phyloP scores from a whole-genome alignment of 2,113 vertebrate genomes.

The Rhombomys opimus region DNA sequence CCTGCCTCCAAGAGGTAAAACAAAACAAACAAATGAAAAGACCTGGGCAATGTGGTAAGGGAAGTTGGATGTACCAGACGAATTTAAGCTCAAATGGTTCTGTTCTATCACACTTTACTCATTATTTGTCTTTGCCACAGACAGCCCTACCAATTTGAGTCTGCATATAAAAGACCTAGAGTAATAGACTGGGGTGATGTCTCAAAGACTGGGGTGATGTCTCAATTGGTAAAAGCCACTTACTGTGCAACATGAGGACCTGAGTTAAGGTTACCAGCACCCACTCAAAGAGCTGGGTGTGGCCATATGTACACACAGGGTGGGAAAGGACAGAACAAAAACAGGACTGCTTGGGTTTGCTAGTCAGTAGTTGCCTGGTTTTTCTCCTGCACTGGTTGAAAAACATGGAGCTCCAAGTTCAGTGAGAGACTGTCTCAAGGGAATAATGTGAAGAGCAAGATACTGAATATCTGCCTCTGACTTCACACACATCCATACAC shows the following conservation, averaged over 20 bases:
- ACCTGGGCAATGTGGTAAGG: neutral
- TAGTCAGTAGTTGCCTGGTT: neutral
- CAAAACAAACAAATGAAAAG: neutral
- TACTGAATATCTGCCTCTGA: neutral
- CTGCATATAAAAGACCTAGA: neutral
- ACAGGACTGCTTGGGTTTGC: neutral
- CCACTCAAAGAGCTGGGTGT: neutral
- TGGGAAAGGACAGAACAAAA: neutral
- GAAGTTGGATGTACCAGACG: neutral
- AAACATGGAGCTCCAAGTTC: neutral
- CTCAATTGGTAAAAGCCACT: neutral
- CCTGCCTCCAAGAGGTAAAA: neutral
- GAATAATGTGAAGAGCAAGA: neutral
- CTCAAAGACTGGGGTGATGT: neutral
- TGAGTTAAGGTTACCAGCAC: neutral
- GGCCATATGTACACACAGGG: neutral
- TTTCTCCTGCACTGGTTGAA: neutral
- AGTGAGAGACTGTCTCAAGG: neutral
- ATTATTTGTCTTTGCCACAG: neutral
- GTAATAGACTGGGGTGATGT: neutral
- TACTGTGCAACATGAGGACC: neutral
- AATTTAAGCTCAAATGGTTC: neutral
- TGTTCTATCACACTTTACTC: neutral
- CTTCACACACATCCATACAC: neutral
- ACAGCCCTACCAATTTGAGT: neutral